phyloP scores from a whole-genome alignment of 2,888 invertebrate genomes.

The Lamellibrachia columna region DNA sequence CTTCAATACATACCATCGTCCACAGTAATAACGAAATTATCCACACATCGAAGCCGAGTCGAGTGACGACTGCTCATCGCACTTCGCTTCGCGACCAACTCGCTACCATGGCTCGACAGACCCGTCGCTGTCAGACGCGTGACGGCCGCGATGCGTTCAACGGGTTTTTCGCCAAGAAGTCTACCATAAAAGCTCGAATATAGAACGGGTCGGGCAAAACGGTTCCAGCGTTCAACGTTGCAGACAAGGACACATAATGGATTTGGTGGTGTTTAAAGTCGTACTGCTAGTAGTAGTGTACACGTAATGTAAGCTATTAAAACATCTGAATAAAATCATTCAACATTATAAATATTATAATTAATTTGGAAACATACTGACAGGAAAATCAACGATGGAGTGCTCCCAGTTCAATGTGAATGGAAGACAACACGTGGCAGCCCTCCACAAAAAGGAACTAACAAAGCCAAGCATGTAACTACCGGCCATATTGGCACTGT shows the following conservation, averaged over 20 bases:
- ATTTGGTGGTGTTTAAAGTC: not conserved
- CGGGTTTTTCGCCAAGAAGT: not conserved
- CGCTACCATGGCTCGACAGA: not conserved
- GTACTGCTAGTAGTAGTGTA: no score
- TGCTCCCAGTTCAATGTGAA: no score
- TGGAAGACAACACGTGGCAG: no score
- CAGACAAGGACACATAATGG: not conserved
- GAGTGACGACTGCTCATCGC: not conserved
- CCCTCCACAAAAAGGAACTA: no score
- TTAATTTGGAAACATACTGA: no score
- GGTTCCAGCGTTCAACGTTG: not conserved
- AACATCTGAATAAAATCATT: no score
- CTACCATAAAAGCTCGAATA: not conserved
- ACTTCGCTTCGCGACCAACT: not conserved
- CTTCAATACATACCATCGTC: constrained; percentile 16
- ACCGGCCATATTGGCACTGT: no score
- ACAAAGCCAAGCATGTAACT: no score
- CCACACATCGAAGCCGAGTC: constrained; percentile 16
- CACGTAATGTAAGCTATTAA: no score
- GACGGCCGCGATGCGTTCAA: not conserved
- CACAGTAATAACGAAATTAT: not conserved
- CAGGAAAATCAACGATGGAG: no score
- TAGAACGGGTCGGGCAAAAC: not conserved
- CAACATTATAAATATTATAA: no score
- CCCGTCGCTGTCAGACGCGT: not conserved